Evolutionary conservation across 1,140 invertebrate genomes (phyloP).

Genomic region (Drosophila bifasciata): DNA sequence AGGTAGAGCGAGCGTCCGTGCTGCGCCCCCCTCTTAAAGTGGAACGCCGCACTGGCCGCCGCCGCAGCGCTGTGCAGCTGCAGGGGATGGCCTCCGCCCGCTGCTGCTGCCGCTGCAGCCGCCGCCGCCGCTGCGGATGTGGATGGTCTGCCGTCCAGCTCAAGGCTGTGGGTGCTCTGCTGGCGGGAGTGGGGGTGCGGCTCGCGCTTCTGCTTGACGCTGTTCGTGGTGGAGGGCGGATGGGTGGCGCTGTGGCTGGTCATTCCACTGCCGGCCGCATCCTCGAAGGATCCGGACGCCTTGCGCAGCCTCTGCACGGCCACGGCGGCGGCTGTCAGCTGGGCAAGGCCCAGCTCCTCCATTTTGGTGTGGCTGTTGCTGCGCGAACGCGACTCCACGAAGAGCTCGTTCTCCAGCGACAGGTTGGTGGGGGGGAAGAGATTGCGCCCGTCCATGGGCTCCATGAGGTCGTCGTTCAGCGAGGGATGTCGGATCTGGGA

Average conservation of each 20-base stretch:
- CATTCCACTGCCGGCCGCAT: constrained; percentile 54
- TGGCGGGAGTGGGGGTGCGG: constrained; percentile 71
- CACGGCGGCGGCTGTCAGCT: constrained; percentile 62
- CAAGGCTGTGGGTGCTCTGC: constrained; percentile 81
- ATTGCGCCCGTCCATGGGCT: constrained; percentile 49
- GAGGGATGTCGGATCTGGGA: constrained; percentile 81
- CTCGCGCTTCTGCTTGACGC: constrained; percentile 74
- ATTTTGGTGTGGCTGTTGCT: constrained; percentile 83
- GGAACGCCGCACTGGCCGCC: constrained; percentile 76
- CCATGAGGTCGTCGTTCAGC: constrained; percentile 79
- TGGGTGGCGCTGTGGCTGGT: constrained; percentile 52
- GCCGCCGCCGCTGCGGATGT: constrained; percentile 64
- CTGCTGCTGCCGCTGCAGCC: constrained; percentile 52
- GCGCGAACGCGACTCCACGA: constrained; percentile 77
- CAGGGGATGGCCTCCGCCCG: constrained; percentile 47
- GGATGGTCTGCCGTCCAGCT: constrained; percentile 74
- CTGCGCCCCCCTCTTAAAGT: constrained; percentile 79
- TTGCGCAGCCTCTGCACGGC: constrained; percentile 72
- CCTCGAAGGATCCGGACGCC: constrained; percentile 77
- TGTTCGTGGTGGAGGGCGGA: constrained; percentile 70
- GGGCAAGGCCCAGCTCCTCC: constrained; percentile 75
- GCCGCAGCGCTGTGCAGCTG: constrained; percentile 77
- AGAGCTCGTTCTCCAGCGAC: constrained; percentile 80
- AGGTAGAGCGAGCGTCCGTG: constrained; percentile 78
- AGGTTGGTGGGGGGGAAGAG: constrained; percentile 70